Evolutionary conservation across 2,113 vertebrate species (phyloP), one percentile per base, ranked within the genome.

Genomic region (Odobenus rosmarus): DNA sequence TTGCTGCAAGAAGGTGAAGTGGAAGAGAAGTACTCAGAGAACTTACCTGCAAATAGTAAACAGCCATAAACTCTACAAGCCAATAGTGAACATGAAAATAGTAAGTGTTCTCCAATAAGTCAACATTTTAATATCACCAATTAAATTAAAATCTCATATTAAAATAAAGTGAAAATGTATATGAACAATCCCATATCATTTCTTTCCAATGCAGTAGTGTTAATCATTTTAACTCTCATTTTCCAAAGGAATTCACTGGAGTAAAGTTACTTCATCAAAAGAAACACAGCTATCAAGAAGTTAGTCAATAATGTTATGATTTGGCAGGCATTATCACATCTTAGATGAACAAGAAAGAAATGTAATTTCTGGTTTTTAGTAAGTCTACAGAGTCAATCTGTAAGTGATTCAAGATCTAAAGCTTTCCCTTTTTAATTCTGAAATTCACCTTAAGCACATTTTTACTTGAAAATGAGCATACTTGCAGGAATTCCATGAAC

Each of bases 401-500:
- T 90, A 90, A 92, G 62, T 86, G 91, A 93, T 93, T 97, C 21
- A 51, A 93, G 57, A 55, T 88, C 88, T 86, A 82, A 83, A 89
- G 57, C 57, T 84, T 95, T 93, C 74, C 36, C 14, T 74, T 93
- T 85, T 93, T 62, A 82, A 96, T 93, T 96, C 81, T 95, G 64
- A 88, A 89, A 93, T 85, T 83, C 33, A 97, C 77, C 85, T 71
- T 96, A 69, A 94, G 53, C 31, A 67, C 2, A 2, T 88, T 97
- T 88, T 23, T 42, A 71, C 57, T 46, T 90, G 57, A 88, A 96
- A 98, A 89, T 77, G 49, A 90, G 59, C 55, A 62, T 19, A 36
- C 71, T 87, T 64, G 64, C n/a, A 93, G 16, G 14, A 64, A 96
- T 51, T 93, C 39, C 76, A 59, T 23, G 9, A 97, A 88, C 31